Evolutionary conservation across 2,797 vertebrate genomes (phyloP).

Genomic region (Cichlasoma orientale): DNA sequence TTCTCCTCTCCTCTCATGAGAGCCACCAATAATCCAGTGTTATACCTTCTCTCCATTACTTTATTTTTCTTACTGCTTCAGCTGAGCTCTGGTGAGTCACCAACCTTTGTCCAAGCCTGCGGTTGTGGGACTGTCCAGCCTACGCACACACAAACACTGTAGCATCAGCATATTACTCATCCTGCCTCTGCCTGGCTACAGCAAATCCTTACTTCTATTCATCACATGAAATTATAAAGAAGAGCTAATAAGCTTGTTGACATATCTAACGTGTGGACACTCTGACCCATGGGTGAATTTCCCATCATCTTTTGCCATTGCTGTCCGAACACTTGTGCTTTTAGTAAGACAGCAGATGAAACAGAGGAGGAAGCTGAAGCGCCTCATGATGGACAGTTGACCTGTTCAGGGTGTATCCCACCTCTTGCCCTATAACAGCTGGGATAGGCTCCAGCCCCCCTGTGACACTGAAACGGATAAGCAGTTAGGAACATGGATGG

Average conservation of each 20-base stretch:
- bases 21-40: constrained; percentile 48
- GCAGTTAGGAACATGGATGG: background rate
- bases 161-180: constrained; percentile 50
- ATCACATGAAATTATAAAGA: constrained; percentile 29
- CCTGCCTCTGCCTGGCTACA: constrained; percentile 29
- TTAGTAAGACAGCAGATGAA: background rate
- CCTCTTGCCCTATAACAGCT: background rate
- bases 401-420: background rate
- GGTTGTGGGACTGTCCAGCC: constrained; percentile 48
- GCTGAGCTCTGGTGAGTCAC: constrained; percentile 57
- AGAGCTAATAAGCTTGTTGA: background rate
- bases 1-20: background rate
- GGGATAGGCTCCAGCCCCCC: background rate
- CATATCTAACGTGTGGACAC: background rate
- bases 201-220: constrained; percentile 35
- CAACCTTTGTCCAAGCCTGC: constrained; percentile 59
- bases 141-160: constrained; percentile 30
- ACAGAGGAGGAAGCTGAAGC: constrained; percentile 6
- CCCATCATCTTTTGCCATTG: background rate
- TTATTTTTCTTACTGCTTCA: constrained; percentile 39
- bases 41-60: constrained; percentile 38
- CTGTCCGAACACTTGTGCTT: background rate
- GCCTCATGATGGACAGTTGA: background rate
- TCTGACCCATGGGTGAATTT: background rate
- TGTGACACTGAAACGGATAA: too few relatives aligned